Percentiles rank a stretch among this genome's conserved stretches.
phyloP scores from a whole-genome alignment of 2,113 vertebrate genomes.

The Ochotona curzoniae region DNA sequence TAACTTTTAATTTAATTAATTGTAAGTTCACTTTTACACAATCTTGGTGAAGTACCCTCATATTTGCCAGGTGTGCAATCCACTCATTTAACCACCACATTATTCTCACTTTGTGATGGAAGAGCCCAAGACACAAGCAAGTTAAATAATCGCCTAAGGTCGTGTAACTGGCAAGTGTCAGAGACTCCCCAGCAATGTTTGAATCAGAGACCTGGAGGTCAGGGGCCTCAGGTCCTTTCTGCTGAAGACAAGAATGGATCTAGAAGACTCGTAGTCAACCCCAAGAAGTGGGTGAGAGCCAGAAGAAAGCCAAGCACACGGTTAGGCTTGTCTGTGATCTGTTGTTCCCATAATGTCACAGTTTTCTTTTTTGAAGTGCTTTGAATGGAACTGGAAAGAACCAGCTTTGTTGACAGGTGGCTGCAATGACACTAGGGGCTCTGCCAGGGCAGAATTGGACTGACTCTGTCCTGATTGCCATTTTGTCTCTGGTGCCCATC shows the following conservation, averaged over 20 bases:
- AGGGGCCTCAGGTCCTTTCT: not conserved
- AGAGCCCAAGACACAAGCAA: not conserved
- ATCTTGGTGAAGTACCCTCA: too few species aligned
- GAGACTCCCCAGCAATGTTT: not conserved
- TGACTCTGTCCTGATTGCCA: accelerated
- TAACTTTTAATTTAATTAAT: too few species aligned
- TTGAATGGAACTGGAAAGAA: not conserved
- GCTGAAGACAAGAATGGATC: not conserved
- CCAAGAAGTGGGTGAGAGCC: not conserved
- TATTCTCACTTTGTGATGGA: not conserved
- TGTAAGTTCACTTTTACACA: too few species aligned
- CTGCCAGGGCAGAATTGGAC: not conserved
- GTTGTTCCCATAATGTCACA: not conserved
- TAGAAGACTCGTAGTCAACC: not conserved
- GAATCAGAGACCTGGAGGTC: not conserved
- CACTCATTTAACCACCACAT: not conserved
- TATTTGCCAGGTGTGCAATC: not conserved
- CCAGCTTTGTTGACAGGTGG: not conserved
- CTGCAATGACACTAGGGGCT: not conserved
- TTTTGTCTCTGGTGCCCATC: not conserved
- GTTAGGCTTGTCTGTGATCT: not conserved
- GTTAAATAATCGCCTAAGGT: not conserved
- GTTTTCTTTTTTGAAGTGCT: not conserved
- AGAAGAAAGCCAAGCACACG: not conserved
- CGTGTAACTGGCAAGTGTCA: not conserved